Percentiles rank a stretch among this genome's conserved stretches.
Evolutionary conservation across 1,140 invertebrate species (phyloP).

Genomic region (Elysia chlorotica): DNA sequence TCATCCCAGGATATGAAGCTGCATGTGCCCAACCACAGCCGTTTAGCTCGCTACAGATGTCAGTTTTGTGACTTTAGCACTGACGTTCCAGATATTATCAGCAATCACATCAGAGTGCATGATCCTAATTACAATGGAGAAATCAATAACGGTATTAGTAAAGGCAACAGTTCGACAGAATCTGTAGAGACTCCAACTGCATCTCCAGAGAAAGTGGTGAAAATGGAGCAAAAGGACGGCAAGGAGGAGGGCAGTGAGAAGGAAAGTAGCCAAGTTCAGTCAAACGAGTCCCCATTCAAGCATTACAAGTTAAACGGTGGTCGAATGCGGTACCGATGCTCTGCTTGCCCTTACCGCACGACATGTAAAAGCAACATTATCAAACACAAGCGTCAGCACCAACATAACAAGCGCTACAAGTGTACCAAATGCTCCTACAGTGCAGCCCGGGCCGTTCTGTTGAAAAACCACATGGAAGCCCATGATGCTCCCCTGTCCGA

Average conservation of each 20-base stretch:
- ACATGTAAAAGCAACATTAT: slow-evolving; percentile 44
- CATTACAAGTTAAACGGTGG: too few species aligned
- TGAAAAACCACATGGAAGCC: slow-evolving; percentile 39
- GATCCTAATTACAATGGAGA: background rate
- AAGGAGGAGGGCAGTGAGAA: background rate
- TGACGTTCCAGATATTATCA: background rate
- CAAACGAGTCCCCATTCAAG: background rate
- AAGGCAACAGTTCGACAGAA: too few species aligned
- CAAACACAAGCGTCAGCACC: slow-evolving; percentile 47
- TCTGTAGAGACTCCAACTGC: background rate
- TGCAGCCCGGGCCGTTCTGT: slow-evolving; percentile 36
- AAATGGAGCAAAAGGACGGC: background rate
- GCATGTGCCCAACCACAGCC: slow-evolving; percentile 8
- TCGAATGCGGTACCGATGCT: slow-evolving; percentile 42
- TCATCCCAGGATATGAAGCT: background rate
- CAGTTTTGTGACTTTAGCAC: slow-evolving; percentile 16
- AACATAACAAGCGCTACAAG: slow-evolving; percentile 40
- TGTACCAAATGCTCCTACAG: slow-evolving; percentile 45
- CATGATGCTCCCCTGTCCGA: slow-evolving; percentile 28
- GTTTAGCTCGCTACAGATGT: background rate
- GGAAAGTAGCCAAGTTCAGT: background rate
- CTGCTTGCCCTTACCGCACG: slow-evolving; percentile 43
- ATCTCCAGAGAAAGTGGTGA: background rate
- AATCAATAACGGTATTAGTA: background rate
- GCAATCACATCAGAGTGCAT: slow-evolving; percentile 16